Conservation (phyloP, 2,888 invertebrate species). For the Drosophila multiciliata region DNA sequence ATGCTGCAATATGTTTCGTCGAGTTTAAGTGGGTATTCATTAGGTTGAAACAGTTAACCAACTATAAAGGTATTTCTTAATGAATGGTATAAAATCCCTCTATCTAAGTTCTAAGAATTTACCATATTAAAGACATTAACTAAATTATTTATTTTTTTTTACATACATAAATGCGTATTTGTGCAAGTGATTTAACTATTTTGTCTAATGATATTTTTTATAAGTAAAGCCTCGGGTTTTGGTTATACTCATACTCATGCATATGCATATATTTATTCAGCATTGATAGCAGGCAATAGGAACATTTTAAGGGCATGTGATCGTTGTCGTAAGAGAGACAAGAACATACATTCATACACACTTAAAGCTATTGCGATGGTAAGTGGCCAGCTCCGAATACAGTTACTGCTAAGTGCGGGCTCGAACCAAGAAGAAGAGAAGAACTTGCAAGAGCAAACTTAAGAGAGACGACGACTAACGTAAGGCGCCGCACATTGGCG, state of each 20-base stretch:
- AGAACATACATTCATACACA: background rate
- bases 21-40: too few species aligned
- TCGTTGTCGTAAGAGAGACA: background rate
- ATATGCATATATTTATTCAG: background rate
- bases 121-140: too few species aligned
- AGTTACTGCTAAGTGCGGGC: background rate
- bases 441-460: slow-evolving; percentile 33
- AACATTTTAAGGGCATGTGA: background rate
- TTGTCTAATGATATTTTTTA: background rate
- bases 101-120: too few species aligned
- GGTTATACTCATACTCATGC: background rate
- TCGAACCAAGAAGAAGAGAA: background rate
- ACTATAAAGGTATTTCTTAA: too few species aligned
- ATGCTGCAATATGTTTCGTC: too few species aligned
- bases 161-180: too few species aligned
- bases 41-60: too few species aligned
- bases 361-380: background rate
- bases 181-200: too few species aligned
- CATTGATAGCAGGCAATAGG: background rate
- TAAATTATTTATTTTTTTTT: too few species aligned
- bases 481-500: slow-evolving; percentile 12
- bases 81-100: too few species aligned
- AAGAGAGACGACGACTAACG: slow-evolving; percentile 47
- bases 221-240: background rate
- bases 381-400: background rate